A percentile compares a stretch with the other conserved stretches of the same genome.
Evolutionary conservation across 2,113 vertebrate species (phyloP).

Genomic region (Dromas ardeola): DNA sequence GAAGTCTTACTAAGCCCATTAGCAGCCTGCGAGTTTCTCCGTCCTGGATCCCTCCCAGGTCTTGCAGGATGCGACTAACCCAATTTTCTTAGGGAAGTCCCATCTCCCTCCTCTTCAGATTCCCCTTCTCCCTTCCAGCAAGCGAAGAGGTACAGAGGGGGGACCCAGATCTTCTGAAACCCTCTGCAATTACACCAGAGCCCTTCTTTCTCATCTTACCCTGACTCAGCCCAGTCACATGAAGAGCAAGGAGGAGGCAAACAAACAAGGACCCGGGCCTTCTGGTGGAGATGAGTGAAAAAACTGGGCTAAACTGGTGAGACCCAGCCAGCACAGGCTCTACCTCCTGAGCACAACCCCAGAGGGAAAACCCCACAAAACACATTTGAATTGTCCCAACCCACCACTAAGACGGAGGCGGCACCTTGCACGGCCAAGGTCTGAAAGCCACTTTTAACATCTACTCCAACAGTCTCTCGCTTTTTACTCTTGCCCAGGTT

Average conservation of each 20-base stretch:
- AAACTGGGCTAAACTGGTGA: background rate
- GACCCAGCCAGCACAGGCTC: background rate
- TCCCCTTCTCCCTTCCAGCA: background rate
- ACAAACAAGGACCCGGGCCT: background rate
- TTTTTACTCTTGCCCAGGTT: background rate
- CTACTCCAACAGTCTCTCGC: background rate
- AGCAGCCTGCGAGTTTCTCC: background rate
- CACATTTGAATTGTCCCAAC: fast-evolving
- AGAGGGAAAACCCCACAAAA: background rate
- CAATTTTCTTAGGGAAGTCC: background rate
- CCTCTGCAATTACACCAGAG: background rate
- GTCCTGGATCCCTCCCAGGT: background rate
- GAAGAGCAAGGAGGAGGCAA: background rate
- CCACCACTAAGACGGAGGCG: fast-evolving
- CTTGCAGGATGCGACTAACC: background rate
- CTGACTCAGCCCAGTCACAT: background rate
- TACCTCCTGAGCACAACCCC: background rate
- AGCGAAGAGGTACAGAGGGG: background rate
- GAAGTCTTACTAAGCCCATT: constrained; percentile 36
- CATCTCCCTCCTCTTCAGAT: background rate
- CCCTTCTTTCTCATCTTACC: background rate
- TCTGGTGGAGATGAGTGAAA: background rate
- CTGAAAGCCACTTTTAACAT: background rate
- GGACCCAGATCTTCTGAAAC: background rate
- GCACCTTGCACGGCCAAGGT: background rate